Evolutionary conservation across 2,113 vertebrate species (phyloP).

Genomic region (Cinclus mexicanus): DNA sequence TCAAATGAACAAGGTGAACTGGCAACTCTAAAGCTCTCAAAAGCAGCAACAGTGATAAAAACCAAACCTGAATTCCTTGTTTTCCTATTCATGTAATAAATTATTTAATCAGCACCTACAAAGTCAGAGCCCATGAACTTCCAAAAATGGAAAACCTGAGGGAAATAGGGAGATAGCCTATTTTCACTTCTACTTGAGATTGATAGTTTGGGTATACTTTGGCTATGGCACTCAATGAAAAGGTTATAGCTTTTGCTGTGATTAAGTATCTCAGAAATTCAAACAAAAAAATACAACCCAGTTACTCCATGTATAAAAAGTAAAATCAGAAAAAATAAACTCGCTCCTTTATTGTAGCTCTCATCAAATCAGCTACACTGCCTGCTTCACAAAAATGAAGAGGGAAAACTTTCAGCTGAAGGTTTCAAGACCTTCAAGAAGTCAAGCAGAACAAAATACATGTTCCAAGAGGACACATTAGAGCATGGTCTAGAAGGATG

Average conservation of each 20-base stretch:
- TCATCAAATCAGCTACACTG: background rate
- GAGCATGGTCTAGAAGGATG: background rate
- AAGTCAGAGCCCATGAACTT: background rate
- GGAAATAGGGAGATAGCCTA: background rate
- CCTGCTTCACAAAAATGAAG: background rate
- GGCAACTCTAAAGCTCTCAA: background rate
- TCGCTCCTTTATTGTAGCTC: background rate
- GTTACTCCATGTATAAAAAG: background rate
- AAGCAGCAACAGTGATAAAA: background rate
- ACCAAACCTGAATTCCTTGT: background rate
- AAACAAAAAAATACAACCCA: background rate
- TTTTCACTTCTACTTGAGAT: background rate
- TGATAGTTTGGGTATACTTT: background rate
- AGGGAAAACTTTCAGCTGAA: background rate
- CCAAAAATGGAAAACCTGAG: background rate
- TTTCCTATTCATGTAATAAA: background rate
- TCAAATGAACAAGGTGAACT: background rate
- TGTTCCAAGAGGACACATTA: background rate
- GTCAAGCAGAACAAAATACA: background rate
- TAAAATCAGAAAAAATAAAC: background rate
- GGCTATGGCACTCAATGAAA: background rate
- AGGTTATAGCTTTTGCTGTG: background rate
- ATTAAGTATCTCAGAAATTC: background rate
- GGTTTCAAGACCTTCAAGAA: background rate
- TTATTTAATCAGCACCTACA: background rate